phyloP scores from a whole-genome alignment of 2,888 invertebrate species.

The Rhamphomyia laevipes region DNA sequence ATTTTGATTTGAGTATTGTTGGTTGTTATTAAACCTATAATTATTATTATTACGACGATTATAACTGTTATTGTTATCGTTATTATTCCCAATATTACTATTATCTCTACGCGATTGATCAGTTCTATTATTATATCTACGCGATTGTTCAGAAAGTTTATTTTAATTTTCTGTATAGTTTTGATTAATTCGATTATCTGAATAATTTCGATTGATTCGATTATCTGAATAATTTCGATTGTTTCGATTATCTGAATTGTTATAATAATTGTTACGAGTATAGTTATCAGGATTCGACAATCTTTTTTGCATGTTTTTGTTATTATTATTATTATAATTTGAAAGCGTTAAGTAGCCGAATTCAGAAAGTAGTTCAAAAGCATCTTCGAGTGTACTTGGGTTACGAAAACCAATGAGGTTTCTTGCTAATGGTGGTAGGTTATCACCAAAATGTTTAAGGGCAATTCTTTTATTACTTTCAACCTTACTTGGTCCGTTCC shows the following conservation, averaged over 20 bases:
- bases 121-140: neutral
- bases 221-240: no score
- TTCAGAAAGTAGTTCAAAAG: conserved; percentile 4
- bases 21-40: neutral
- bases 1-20: neutral
- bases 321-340: neutral
- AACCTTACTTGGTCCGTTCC: neutral
- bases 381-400: conserved; percentile 2
- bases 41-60: neutral
- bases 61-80: neutral
- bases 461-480: conserved; percentile 7
- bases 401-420: conserved; percentile 4
- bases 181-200: neutral
- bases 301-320: neutral
- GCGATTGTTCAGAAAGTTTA: neutral
- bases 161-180: neutral
- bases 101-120: neutral
- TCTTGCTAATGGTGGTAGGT: conserved; percentile 7
- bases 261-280: neutral
- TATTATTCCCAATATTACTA: neutral
- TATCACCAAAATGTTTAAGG: conserved; percentile 6
- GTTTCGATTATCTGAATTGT: neutral
- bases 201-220: no score
- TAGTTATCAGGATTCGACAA: no score
- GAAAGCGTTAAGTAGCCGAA: neutral